phyloP scores from a whole-genome alignment of 2,797 vertebrate species.

The Rhabdomys pumilio region DNA sequence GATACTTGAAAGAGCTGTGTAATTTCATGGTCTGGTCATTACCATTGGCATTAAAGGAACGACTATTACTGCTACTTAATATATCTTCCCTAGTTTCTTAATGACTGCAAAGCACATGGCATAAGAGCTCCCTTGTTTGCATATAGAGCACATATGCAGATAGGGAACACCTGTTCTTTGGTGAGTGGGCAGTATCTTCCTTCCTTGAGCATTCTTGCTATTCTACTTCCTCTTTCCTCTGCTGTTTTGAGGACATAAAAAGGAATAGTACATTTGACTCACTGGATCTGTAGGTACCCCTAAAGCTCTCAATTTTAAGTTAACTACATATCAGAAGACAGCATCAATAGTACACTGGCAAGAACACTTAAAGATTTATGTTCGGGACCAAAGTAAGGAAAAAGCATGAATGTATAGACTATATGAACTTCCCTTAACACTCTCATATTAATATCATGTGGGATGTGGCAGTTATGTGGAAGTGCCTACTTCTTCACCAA shows the following conservation, averaged over 20 bases:
- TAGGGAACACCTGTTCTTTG: conserved; percentile 58
- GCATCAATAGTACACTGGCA: neutral
- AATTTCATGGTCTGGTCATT: conserved; percentile 81
- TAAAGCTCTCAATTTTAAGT: conserved; percentile 20
- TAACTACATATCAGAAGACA: conserved; percentile 52
- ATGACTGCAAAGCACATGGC: conserved; percentile 51
- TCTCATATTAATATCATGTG: neutral
- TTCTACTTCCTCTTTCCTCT: neutral
- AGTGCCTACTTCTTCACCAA: neutral
- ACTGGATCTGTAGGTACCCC: neutral
- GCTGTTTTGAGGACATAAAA: conserved; percentile 48
- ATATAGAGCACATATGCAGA: conserved; percentile 6
- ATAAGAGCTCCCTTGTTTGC: conserved; percentile 30
- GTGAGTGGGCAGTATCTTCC: neutral
- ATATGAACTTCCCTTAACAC: neutral
- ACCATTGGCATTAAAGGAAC: conserved; percentile 61
- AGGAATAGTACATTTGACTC: neutral
- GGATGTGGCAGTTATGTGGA: neutral
- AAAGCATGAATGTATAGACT: neutral
- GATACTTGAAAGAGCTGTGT: conserved; percentile 73
- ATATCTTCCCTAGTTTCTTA: conserved; percentile 73
- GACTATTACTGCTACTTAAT: conserved; percentile 72
- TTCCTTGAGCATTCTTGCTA: neutral
- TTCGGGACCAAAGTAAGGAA: neutral
- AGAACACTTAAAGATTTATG: conserved; percentile 36